Evolutionary conservation across 2,888 invertebrate species (phyloP), one percentile per base, ranked within the genome.

Genomic region (Maniola hyperantus): DNA sequence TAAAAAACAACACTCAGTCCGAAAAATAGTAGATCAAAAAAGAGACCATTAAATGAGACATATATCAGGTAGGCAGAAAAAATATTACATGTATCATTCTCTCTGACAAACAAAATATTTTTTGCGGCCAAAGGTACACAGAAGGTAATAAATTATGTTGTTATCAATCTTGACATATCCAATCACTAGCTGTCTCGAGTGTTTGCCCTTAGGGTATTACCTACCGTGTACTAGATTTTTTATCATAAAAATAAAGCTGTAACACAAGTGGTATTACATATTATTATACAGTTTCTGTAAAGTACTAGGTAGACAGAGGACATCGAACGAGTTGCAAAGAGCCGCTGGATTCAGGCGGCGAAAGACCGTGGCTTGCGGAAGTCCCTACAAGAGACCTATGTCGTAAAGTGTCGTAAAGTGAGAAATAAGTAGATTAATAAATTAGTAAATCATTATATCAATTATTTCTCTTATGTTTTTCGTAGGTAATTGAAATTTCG

Each of bases 131-230:
- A 34, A 10, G 33, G 46, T 48, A 48, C 10, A 44, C 44, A 33
- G 44, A 8, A 34, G 34, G 50, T 61, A 61, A 61, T 50, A 61
- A 61, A 61, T 61, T 61, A 61, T 50, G 50, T 61, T 61, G 61
- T 61, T 50, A 61, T 51, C 61, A 50, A 61, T 61, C 61, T 50
- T 61, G 61, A 61, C 61, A 61, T 39, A 51, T 50, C 50, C 61
- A 61, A 50, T 61, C 61, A 61, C 33, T 61, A 61, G 61, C 61
- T 61, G 61, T 61, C 51, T 61, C 61, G 26, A 18, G 7, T 50
- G 20, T 57, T 36, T 55, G 36, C 39, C 42, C 11, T 57, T 42
- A 57, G 42, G 42, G 20, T 39, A 42, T 20, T 8, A 26, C 34
- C 7, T 8, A 26, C 34, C 7, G 33, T 54, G 2, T 54, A 51